Conservation (phyloP, 2,888 invertebrate species). For the Himalopsyche tibetana region DNA sequence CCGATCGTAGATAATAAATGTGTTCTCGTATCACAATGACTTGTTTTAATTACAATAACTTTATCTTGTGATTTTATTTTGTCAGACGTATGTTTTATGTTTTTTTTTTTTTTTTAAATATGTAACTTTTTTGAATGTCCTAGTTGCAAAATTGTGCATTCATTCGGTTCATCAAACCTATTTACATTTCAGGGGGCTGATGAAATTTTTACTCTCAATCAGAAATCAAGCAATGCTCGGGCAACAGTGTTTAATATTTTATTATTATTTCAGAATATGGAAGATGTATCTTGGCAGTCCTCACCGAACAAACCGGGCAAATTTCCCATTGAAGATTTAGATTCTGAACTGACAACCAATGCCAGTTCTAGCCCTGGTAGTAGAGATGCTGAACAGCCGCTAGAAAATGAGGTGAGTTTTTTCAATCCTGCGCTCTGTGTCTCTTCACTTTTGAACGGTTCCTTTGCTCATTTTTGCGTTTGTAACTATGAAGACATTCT, state of each 20-base stretch:
- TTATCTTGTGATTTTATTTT: no score
- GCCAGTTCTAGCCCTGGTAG: conserved; percentile 65
- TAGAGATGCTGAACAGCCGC: conserved; percentile 51
- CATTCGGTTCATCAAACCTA: neutral
- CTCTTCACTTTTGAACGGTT: no score
- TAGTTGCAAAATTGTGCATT: neutral
- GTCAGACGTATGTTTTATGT: no score
- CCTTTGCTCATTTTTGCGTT: no score
- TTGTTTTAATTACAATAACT: no score
- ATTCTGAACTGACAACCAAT: conserved; percentile 67
- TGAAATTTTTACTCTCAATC: no score
- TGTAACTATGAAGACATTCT: neutral
- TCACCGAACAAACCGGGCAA: conserved; percentile 70
- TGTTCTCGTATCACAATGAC: no score
- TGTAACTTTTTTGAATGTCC: no score
- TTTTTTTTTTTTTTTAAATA: no score
- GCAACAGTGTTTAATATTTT: neutral
- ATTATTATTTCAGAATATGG: conserved; percentile 56
- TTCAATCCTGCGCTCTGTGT: no score
- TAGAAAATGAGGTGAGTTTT: conserved; percentile 59
- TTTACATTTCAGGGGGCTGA: no score
- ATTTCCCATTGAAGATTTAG: conserved; percentile 74
- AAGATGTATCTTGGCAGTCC: conserved; percentile 73
- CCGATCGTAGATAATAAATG: no score
- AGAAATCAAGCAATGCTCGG: neutral